These are phyloP conservation scores for Coptodon bakossiorum DNA, from an alignment of 2,113 vertebrate species.

Conservation along the genomic window DNA sequence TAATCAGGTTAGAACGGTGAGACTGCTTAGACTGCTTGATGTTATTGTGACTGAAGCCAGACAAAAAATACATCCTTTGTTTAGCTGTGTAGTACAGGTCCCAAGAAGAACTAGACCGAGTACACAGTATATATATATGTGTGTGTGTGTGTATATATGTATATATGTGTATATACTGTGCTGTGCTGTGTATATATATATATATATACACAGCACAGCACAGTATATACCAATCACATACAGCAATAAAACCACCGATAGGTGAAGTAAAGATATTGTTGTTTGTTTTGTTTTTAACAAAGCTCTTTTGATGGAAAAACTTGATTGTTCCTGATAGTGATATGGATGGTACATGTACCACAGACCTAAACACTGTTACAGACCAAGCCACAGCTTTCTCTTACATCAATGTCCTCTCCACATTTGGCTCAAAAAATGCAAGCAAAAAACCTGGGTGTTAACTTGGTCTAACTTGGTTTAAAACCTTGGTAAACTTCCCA, in stretches of 20 bases:
- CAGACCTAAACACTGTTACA: not conserved
- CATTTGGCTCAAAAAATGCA: not conserved
- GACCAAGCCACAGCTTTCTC: not conserved
- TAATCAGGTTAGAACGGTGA: not conserved
- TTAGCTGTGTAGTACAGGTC: not conserved
- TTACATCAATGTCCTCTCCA: not conserved
- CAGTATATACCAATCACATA: not conserved
- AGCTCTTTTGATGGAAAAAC: not conserved
- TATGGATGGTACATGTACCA: not conserved
- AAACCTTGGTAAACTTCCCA: not conserved
- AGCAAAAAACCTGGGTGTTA: not conserved
- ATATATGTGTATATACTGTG: too few species aligned
- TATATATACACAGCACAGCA: not conserved
- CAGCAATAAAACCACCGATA: not conserved
- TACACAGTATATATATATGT: not conserved
- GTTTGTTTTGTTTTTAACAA: not conserved
- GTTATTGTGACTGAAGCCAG: not conserved
- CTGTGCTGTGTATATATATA: too few species aligned
- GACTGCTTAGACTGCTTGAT: not conserved
- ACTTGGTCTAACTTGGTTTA: not conserved
- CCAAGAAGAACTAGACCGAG: not conserved
- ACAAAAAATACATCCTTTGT: not conserved
- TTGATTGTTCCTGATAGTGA: fast-evolving
- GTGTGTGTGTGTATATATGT: too few species aligned
- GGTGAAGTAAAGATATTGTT: not conserved